Conservation (phyloP, 1,140 invertebrate species). For the Gyrodactylus salaris region DNA sequence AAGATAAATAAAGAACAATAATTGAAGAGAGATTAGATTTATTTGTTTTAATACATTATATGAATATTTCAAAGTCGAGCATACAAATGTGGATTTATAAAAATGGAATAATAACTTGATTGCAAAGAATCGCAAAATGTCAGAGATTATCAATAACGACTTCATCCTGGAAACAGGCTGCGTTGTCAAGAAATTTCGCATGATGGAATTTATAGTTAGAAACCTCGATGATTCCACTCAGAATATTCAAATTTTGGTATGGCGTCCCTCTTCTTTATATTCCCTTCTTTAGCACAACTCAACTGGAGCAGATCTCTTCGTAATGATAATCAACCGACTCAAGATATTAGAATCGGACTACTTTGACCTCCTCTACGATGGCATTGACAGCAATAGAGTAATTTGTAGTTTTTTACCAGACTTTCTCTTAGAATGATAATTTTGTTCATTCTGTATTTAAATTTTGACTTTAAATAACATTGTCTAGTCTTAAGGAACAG, state of each 20-base stretch:
- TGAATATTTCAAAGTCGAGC: too few relatives aligned
- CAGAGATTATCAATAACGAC: not conserved
- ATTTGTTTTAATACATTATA: too few relatives aligned
- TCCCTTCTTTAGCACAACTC: not conserved
- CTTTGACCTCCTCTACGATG: slow-evolving; percentile 75
- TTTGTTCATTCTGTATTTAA: too few relatives aligned
- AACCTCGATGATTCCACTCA: not conserved
- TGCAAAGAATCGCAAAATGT: not conserved
- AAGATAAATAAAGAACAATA: too few relatives aligned
- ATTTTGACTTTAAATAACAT: too few relatives aligned
- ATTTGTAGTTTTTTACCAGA: slow-evolving; percentile 10
- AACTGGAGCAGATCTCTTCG: slow-evolving; percentile 49
- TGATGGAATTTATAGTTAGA: not conserved
- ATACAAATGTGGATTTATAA: not conserved
- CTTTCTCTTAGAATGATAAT: not conserved
- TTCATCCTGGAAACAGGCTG: not conserved
- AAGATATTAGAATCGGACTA: slow-evolving; percentile 84
- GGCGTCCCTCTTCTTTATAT: not conserved
- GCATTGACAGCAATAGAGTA: slow-evolving; percentile 44
- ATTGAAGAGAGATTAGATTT: too few relatives aligned
- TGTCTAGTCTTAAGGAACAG: too few relatives aligned
- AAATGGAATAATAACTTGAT: not conserved
- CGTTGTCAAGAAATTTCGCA: not conserved
- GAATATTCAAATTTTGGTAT: not conserved
- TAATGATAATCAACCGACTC: slow-evolving; percentile 75